Evolutionary conservation across 1,140 invertebrate genomes (phyloP), one percentile per base, ranked within the genome.

Genomic region (Saccostrea cuccullata): DNA sequence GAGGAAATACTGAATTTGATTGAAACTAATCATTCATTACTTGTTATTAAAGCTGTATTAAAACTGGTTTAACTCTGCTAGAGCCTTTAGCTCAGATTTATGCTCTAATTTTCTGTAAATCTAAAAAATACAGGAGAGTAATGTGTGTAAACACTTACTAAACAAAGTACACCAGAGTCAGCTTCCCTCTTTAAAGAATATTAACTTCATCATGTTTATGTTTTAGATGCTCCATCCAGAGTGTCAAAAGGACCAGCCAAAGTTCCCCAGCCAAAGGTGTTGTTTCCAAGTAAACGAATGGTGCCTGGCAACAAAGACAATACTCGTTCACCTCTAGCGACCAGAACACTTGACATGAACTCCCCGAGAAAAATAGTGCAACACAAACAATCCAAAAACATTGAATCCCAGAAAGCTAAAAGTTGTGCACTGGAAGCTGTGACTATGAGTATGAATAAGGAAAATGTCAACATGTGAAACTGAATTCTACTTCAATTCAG

Each of bases 281-380:
- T 90, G 56, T 92, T 91, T 87, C 73, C 88, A 2, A 67, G 36
- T 6, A 82, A 64, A 47, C 87, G 73, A 23, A 58, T 67, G 15
- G 30, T 60, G 1, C 15, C 55, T 55, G 70, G 73, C 20, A 70
- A 87, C n/a, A 90, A 89, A 70, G 87, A 90, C 73, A 77, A 83
- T 55, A 88, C 89, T 40, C 82, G 90, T 26, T 91, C 92, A 0
- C 91, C 91, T 9, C 87, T 93, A 9, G 82, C 90, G 0, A 86
- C 88, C 15, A 87, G 89, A 47, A 89, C 86, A 26, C 73, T 90
- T 20, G 91, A 93, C 58, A 87, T 88, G 36, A 92, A 92, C 86
- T 91, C 91, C 12, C 92, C 91, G 12, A 56, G 90, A 1, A 87
- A 84, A 23, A 92, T 93, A 58, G 86, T 92, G 30, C 92, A 92